Evolutionary conservation across 2,797 vertebrate species (phyloP).

Genomic region (Anomalospiza imberbis): DNA sequence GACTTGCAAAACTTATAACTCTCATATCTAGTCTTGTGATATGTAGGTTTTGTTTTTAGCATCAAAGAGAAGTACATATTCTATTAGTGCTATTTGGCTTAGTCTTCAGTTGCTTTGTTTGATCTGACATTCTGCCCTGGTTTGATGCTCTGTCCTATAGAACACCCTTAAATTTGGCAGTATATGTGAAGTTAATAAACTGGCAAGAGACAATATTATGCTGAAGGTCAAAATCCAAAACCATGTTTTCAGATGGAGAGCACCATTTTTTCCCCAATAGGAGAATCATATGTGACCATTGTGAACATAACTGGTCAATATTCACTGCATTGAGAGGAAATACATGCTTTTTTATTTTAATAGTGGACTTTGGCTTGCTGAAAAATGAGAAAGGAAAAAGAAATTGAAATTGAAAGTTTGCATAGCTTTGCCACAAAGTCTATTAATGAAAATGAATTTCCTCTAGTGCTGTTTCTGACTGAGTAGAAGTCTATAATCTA

Average conservation of each 20-base stretch:
- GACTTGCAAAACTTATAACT: neutral
- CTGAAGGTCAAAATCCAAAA: neutral
- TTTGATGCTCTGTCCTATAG: neutral
- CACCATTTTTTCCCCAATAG: neutral
- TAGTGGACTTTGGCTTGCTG: neutral
- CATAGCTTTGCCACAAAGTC: neutral
- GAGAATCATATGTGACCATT: neutral
- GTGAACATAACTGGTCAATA: neutral
- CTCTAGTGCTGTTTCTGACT: neutral
- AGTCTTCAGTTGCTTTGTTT: neutral
- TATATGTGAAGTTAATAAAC: neutral
- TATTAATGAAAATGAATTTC: neutral
- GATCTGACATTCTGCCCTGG: neutral
- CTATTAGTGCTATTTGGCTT: neutral
- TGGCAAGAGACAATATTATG: neutral
- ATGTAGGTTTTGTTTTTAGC: neutral
- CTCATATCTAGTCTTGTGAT: neutral
- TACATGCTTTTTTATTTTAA: neutral
- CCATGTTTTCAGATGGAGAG: neutral
- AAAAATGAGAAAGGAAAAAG: neutral
- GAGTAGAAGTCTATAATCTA: neutral
- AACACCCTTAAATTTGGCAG: neutral
- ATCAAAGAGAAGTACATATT: neutral
- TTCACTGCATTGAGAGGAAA: neutral
- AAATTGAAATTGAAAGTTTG: neutral